Base-by-base conservation (phyloP, 2,888 invertebrate species). In the Eupithecia vulgata region DNA sequence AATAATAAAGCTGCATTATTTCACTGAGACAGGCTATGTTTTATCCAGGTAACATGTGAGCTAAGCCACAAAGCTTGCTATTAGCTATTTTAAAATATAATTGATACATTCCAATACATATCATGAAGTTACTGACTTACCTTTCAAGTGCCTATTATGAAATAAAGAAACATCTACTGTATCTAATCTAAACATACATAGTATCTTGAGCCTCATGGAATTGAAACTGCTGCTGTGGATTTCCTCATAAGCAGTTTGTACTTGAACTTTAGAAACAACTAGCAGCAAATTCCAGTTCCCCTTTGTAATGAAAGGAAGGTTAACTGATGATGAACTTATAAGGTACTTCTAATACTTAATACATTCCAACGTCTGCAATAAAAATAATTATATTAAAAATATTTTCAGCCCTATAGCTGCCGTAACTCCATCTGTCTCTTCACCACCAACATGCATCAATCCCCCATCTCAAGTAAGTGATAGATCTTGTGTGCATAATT, bases 391-490 rank as follows among this genome's bases (percentile, higher is more conserved):
- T 3, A 34, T 37, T n/a, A 4, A 7, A 10, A 37, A 37, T 35
- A n/a, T 64, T 64, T 64, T 64, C 90, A 94, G 94, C 83, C 88
- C 92, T 85, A 84, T 90, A 81, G 87, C 93, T 88, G 88, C 91
- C 86, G 90, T 90, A 83, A 85, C 91, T 84, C 90, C 92, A 83
- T 87, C 91, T 87, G 90, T 91, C 82, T 87, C 93, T 86, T 90
- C 91, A 81, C 88, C 93, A 82, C 87, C 92, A 91, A 90, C 91
- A 95, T 95, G 95, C 86, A 67, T 71, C 71, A 90, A 90, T 78
- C 90, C 92, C 81, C 94, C 94, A 86, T 91, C 91, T 84, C 88
- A 87, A 87, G 95, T 94, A 85, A 92, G 93, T 89, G n/a, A 17
- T 71, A 66, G 70, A 37, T 37, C 37, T 64, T n/a, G 37, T 35